Conservation (phyloP, 2,888 invertebrate species). For the Coelinius sp. region DNA sequence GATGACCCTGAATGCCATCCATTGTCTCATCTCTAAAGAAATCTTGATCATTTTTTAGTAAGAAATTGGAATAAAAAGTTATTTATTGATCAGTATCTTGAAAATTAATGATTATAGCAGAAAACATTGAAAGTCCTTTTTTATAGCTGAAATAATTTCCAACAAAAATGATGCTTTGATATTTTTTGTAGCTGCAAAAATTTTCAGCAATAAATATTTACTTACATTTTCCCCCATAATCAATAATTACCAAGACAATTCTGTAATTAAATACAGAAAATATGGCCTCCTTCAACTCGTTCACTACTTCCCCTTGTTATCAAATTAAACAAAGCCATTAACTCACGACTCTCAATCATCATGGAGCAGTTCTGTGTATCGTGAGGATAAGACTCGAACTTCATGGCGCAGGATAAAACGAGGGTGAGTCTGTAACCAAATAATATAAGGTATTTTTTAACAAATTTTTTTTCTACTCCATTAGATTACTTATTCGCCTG, state of each 20-base stretch:
- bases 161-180: too few species aligned
- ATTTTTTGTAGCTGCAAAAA: neutral
- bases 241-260: neutral
- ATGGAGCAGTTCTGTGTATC: conserved; percentile 94
- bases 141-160: too few species aligned
- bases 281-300: neutral
- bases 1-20: neutral
- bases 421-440: conserved; percentile 80
- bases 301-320: neutral
- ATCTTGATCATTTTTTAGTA: neutral
- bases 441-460: neutral
- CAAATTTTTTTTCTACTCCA: neutral
- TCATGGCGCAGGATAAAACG: conserved; percentile 94
- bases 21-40: conserved; percentile 5
- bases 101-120: too few species aligned
- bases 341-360: conserved; percentile 95
- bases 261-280: neutral
- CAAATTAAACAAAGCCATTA: neutral
- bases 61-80: neutral
- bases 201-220: neutral
- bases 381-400: conserved; percentile 93
- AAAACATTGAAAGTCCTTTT: too few species aligned
- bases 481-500: neutral
- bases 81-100: too few species aligned
- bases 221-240: neutral